A percentile compares a stretch with the other conserved stretches of the same genome.
These are phyloP conservation scores for Stercorarius parasiticus DNA, from an alignment of 2,113 vertebrate species.

Conservation along the genomic window DNA sequence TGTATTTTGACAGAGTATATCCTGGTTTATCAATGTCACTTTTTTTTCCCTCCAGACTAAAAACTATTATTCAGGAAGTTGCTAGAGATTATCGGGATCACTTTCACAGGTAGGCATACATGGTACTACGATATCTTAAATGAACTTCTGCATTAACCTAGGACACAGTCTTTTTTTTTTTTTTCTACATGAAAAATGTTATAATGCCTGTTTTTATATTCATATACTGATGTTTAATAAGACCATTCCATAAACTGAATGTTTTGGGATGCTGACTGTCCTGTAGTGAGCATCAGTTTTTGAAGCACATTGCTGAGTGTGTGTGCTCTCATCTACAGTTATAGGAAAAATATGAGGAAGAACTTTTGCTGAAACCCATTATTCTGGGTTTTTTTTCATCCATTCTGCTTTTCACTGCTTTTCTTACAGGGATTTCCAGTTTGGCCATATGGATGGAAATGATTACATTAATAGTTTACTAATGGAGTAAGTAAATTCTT, in stretches of 20 bases:
- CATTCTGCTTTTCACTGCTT: neutral
- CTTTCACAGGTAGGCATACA: conserved; percentile 86
- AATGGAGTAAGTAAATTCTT: conserved; percentile 90
- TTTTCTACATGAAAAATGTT: neutral
- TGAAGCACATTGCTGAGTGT: neutral
- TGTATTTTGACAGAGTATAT: neutral
- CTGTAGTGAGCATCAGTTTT: neutral
- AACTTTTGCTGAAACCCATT: neutral
- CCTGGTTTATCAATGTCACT: neutral
- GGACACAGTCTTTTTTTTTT: neutral
- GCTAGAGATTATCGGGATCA: conserved; percentile 89
- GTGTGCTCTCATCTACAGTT: neutral
- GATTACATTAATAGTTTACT: conserved; percentile 97
- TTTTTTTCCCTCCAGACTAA: conserved; percentile 79
- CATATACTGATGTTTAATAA: neutral
- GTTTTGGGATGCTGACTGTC: neutral
- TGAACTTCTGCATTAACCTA: neutral
- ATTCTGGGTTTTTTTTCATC: neutral
- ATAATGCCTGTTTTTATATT: neutral
- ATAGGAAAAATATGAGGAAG: neutral
- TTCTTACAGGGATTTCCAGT: conserved; percentile 85
- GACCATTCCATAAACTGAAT: neutral
- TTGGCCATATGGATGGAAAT: conserved; percentile 96
- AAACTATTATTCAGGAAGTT: conserved; percentile 89
- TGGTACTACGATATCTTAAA: neutral